phyloP scores from a whole-genome alignment of 92 coral and sea anemone species.

The Muricea muricata region DNA sequence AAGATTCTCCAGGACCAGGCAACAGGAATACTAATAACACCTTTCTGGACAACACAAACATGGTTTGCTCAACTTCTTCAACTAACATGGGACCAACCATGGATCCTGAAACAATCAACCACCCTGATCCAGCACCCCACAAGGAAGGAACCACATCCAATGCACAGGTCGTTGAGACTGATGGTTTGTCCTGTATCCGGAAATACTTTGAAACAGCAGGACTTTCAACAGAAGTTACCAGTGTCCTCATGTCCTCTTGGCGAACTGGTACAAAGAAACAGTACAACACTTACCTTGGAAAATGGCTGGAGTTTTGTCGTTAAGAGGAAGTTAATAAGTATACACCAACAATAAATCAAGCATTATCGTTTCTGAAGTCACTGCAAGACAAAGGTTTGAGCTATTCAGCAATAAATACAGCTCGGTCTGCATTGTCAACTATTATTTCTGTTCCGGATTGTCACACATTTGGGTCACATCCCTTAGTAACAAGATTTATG shows the following conservation, averaged over 20 bases:
- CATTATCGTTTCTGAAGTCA: constrained; percentile 51
- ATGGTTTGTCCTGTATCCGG: constrained; percentile 63
- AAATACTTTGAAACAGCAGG: constrained; percentile 19
- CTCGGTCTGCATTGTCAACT: constrained; percentile 65
- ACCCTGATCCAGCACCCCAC: constrained; percentile 47
- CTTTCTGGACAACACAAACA: constrained; percentile 54
- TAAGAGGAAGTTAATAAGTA: constrained; percentile 41
- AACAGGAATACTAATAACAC: constrained; percentile 51
- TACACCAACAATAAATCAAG: constrained; percentile 58
- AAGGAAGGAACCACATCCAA: constrained; percentile 43
- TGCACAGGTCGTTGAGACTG: constrained; percentile 35
- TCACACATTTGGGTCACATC: constrained; percentile 43
- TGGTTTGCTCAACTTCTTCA: constrained; percentile 46
- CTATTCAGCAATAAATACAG: constrained; percentile 66
- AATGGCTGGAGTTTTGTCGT: constrained; percentile 57
- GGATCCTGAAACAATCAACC: constrained; percentile 57
- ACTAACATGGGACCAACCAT: constrained; percentile 61
- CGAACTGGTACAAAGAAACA: constrained; percentile 63
- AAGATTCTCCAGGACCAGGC: constrained; percentile 55
- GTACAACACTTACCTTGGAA: constrained; percentile 56
- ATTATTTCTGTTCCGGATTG: constrained; percentile 1
- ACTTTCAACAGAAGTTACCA: constrained; percentile 61
- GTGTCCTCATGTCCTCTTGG: constrained; percentile 67
- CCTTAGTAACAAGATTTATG: constrained; percentile 50
- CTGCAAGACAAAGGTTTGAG: constrained; percentile 53